Evolutionary conservation across 2,888 invertebrate species (phyloP), one percentile per base, ranked within the genome.

Genomic region (Andrena trimmerana): DNA sequence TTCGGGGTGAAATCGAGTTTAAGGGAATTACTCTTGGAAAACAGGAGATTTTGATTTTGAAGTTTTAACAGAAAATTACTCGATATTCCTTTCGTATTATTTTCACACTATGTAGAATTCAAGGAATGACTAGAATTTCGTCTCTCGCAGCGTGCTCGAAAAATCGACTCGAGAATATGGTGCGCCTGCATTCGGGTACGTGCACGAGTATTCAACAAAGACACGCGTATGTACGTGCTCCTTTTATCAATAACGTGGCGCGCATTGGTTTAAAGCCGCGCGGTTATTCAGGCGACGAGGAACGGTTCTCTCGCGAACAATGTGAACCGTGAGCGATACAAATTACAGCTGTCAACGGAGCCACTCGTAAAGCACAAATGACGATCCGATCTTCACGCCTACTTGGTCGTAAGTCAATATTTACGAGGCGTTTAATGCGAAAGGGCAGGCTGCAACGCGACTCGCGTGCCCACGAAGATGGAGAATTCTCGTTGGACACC

Each of bases 351-450:
- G 81, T 86, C 78, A 78, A 65, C 86, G 75, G 67, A 31, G 72
- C 63, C 75, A 65, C 71, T 82, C 86, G 79, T 78, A 63, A 78
- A 81, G 69, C 78, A 59, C 70, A 71, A 83, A 81, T 83, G 80
- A 83, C 74, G 84, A 79, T 20, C 79, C 66, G 84, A 86, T 85
- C 85, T 83, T 78, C 76, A 59, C 86, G 83, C 85, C 71, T 74
- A 78, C 80, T 85, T 73, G 80, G 48, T 67, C 63, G 59, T 76
- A 74, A 81, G 86, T 85, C 83, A 80, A 87, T 85, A 87, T 87
- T 87, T 87, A 87, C 78, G 87, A 81, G 75, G 72, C 73, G 78
- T 77, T 86, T 86, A 77, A 86, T 66, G 82, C 65, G 68, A 78
- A 82, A 87, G 80, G 83, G 78, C 69, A 72, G 80, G 63, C 31